Evolutionary conservation across 2,113 vertebrate species (phyloP), one percentile per base, ranked within the genome.

Genomic region (Motacilla alba): DNA sequence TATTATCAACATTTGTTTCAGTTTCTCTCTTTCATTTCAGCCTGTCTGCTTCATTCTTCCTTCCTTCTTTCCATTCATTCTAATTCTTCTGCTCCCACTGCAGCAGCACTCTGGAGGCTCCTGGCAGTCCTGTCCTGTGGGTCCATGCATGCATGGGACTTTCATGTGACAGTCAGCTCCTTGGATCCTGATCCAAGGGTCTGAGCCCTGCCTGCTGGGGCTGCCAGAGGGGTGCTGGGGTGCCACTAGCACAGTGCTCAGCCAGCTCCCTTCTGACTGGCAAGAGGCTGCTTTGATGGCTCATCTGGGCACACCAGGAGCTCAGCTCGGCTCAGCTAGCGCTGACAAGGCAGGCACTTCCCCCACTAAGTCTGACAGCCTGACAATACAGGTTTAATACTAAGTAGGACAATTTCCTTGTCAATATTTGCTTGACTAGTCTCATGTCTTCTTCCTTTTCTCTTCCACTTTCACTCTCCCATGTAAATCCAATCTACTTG

Each of bases 101-200:
- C 47, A 77, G 1, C 3, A 59, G 64, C 30, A 46, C 43, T 88
- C 63, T 14, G 11, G 31, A 92, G 27, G 41, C 41, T 86, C 41
- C 72, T 52, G 35, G 55, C 10, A 39, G 52, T 63, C 41, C 72
- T 1, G 0, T 66, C n/a, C 44, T n/a, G 27, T 35, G 19, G 19
- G 28, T 70, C 63, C 27, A 26, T 10, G 27, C 0, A 0, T 26
- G n/a, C 60, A 31, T 0, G 2, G 41, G 66, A 50, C 8, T 60
- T 87, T 3, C 18, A 43, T 5, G 44, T 3, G 15, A 44, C 4
- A 1, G 15, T 41, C 4, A 1, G 31, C 20, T 46, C 62, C 59
- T 43, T 41, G 56, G 74, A 74, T 41, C 35, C 43, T n/a, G n/a
- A 33, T 23, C 33, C 2, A 7, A 55, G n/a, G 56, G 67, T 37